Evolutionary conservation across 1,140 invertebrate species (phyloP).

Genomic region (Nixonia krombeini): DNA sequence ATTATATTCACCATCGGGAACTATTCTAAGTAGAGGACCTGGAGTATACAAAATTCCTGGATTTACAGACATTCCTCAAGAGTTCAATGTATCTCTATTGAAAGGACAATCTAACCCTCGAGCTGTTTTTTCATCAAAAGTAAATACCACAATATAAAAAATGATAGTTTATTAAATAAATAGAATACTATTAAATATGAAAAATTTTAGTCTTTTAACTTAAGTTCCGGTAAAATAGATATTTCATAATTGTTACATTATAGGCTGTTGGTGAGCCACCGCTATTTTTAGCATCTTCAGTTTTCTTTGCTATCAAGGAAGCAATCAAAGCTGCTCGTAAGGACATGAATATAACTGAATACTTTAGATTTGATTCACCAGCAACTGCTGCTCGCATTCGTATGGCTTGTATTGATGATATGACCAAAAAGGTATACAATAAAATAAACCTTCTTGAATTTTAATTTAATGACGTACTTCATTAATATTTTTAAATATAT

Average conservation of each 20-base stretch:
- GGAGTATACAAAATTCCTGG: constrained; percentile 95
- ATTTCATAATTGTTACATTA: too few species aligned
- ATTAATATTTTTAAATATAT: too few species aligned
- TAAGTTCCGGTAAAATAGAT: too few species aligned
- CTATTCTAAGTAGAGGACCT: constrained; percentile 87
- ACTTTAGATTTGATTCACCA: constrained; percentile 86
- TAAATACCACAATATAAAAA: too few species aligned
- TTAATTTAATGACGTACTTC: too few species aligned
- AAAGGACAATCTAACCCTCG: constrained; percentile 89
- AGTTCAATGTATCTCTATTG: constrained; percentile 93
- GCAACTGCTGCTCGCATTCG: constrained; percentile 91
- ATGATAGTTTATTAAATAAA: too few species aligned
- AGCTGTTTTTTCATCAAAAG: constrained; percentile 96
- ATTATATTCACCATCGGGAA: constrained; percentile 80
- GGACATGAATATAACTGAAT: constrained; percentile 75
- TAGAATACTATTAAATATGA: too few species aligned
- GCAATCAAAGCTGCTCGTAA: constrained; percentile 85
- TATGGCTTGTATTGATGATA: constrained; percentile 89
- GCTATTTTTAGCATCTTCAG: constrained; percentile 87
- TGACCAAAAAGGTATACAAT: constrained; percentile 86
- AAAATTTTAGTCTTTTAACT: too few species aligned
- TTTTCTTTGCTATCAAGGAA: constrained; percentile 92
- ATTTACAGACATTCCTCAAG: constrained; percentile 88
- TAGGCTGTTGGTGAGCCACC: constrained; percentile 96
- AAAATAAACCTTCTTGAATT: too few species aligned